Evolutionary conservation across 1,140 invertebrate species (phyloP), one percentile per base, ranked within the genome.

Genomic region (Drosophila leontia): DNA sequence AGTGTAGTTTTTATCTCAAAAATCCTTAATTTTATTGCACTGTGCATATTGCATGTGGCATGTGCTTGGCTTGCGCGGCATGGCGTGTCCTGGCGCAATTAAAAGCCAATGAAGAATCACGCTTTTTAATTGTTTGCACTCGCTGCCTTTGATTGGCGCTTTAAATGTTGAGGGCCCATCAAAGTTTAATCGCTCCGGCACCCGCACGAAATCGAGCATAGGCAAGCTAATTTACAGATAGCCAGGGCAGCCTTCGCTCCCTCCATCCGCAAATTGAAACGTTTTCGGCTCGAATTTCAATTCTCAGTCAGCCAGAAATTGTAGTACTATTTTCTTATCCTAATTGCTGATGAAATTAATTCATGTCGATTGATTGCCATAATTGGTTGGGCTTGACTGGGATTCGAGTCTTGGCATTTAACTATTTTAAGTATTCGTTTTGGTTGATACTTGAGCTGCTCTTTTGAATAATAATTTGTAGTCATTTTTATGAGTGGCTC

Each of bases 61-160:
- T 47, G 29, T 77, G 53, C 19, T 57, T 57, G 34, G 29, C 19
- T 13, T 17, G n/a, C 48, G 19, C 45, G 63, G 39, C 35, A 17
- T 69, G 55, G 84, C 84, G 78, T 87, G 84, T 87, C 77, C 80
- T 58, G 72, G 51, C 42, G 84, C 84, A 87, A 87, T 87, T 87
- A 88, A 84, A 87, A 80, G 61, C 68, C 71, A 77, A 84, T 75
- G 80, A 60, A 74, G 64, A 65, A 78, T 70, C 67, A 74, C 80
- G 70, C 70, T 71, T 88, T 88, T 87, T 87, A 88, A 87, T 87
- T 87, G 84, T 87, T 87, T 88, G 83, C 64, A 65, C 72, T 80
- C 76, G 71, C 72, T 50, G 53, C 72, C 75, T 80, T 80, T 83
- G 83, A 88, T 88, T 87, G 83, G 63, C 76, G 83, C 62, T 75